Evolutionary conservation across 2,113 vertebrate species (phyloP), one percentile per base, ranked within the genome.

Genomic region (Ornithorhynchus anatinus): DNA sequence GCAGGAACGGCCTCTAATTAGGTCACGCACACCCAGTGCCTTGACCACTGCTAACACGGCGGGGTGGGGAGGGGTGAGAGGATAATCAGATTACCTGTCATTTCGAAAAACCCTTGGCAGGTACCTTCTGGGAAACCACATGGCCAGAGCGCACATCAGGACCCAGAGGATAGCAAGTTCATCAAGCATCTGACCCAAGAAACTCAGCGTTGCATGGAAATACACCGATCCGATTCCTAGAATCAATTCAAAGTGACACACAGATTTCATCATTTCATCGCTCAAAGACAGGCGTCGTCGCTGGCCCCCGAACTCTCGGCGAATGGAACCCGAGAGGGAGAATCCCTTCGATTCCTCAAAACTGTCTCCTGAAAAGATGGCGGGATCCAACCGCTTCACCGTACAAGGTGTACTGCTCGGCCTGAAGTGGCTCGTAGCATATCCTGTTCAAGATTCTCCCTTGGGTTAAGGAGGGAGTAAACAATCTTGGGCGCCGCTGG

Each of bases 61-160:
- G 23, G 43, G 23, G 23, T 23, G 23, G 8, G 7, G 19, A 45
- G 43, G 23, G 23, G n/a, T n/a, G n/a, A n/a, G n/a, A n/a, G n/a
- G n/a, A n/a, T n/a, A 39, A 27, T 6, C 35, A 64, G 17, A 76
- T 81, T 91, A 99, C 97, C 97, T 95, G 91, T 98, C 95, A 74
- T 95, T 96, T 50, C 95, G 91, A 86, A 99, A 99, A 70, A 97
- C 92, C 91, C 89, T 95, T 38, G 98, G 98, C 17, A 99, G 88
- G 66, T 99, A 98, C 80, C 98, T 94, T 83, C 96, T 96, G 36
- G 98, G 98, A 70, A 98, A 99, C 97, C 97, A 99, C 97, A 99
- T 98, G 74, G 94, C 97, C 58, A 99, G 92, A 59, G 96, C 97
- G 84, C 96, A 99, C 97, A 98, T 99, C 54, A 99, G 89, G 68